Evolutionary conservation across 2,113 vertebrate species (phyloP).

Genomic region (Hymenochirus boettgeri): DNA sequence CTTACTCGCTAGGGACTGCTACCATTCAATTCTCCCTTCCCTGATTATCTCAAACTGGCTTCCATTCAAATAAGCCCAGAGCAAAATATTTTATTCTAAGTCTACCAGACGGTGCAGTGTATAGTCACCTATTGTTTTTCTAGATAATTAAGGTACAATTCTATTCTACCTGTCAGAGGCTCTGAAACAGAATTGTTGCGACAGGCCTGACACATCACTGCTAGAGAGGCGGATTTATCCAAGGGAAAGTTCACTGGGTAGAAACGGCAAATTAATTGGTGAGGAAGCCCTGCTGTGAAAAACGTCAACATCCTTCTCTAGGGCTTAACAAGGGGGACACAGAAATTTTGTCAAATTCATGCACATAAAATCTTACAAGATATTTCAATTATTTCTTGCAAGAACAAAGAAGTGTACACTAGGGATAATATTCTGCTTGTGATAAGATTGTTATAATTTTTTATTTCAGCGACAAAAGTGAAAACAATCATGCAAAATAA

Average conservation of each 20-base stretch:
- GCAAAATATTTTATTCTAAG: constrained; percentile 40
- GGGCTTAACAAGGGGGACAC: constrained; percentile 40
- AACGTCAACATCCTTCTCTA: constrained; percentile 31
- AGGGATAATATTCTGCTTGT: constrained; percentile 25
- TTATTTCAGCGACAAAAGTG: constrained; percentile 6
- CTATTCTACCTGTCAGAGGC: constrained; percentile 34
- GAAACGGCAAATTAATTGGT: constrained; percentile 40
- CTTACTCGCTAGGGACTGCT: constrained; percentile 16
- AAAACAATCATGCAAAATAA: not conserved
- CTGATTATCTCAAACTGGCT: constrained; percentile 36
- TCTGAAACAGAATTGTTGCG: constrained; percentile 32
- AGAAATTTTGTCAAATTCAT: constrained; percentile 39
- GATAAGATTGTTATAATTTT: constrained; percentile 15
- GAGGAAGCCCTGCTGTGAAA: constrained; percentile 39
- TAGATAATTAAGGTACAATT: constrained; percentile 36
- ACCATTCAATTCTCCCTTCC: constrained; percentile 34
- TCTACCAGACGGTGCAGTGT: constrained; percentile 26
- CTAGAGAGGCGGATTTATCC: constrained; percentile 34
- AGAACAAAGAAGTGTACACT: constrained; percentile 22
- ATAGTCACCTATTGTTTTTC: constrained; percentile 37
- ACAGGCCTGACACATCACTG: constrained; percentile 37
- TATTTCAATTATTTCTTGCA: constrained; percentile 37
- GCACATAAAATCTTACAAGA: constrained; percentile 34
- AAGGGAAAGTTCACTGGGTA: constrained; percentile 31
- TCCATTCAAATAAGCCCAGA: constrained; percentile 38